A percentile compares a stretch with the other conserved stretches of the same genome.
phyloP scores from a whole-genome alignment of 2,797 vertebrate species.

The Eutrigla gurnardus region DNA sequence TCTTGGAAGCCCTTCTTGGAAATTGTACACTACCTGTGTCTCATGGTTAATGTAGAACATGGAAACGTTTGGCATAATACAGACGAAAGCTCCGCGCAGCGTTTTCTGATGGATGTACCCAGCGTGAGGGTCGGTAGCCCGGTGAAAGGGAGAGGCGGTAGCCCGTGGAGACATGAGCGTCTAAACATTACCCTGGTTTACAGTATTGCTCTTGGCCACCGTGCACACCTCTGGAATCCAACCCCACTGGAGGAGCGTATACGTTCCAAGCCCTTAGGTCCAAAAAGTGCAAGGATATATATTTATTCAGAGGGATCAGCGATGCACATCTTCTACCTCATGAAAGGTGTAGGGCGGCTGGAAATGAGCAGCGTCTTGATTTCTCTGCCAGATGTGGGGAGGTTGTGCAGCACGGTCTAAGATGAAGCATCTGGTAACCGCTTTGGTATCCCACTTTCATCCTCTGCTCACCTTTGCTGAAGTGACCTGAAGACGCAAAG shows the following conservation, averaged over 20 bases:
- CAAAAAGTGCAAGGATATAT: slow-evolving; percentile 68
- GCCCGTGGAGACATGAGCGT: slow-evolving; percentile 60
- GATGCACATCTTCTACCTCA: slow-evolving; percentile 61
- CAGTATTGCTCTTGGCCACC: slow-evolving; percentile 76
- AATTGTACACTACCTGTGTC: slow-evolving; percentile 67
- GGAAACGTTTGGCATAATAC: slow-evolving; percentile 58
- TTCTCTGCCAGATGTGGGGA: slow-evolving; percentile 75
- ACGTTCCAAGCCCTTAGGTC: slow-evolving; percentile 56
- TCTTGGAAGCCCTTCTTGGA: slow-evolving; percentile 64
- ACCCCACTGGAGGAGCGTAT: slow-evolving; percentile 56
- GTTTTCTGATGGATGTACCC: slow-evolving; percentile 58
- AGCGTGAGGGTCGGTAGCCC: slow-evolving; percentile 54
- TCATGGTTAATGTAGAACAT: slow-evolving; percentile 64
- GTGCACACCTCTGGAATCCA: slow-evolving; percentile 56
- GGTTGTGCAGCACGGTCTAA: slow-evolving; percentile 57
- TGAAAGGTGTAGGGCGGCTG: slow-evolving; percentile 60
- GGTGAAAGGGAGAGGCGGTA: slow-evolving; percentile 48
- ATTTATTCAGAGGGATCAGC: slow-evolving; percentile 66
- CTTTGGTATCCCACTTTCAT: slow-evolving; percentile 60
- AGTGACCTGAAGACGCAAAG: slow-evolving; percentile 15
- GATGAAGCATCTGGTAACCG: slow-evolving; percentile 70
- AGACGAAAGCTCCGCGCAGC: slow-evolving; percentile 47
- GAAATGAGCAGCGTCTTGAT: slow-evolving; percentile 68
- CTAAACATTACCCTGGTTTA: slow-evolving; percentile 67
- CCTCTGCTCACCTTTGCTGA: slow-evolving; percentile 45